Base-by-base conservation (phyloP, 2,113 vertebrate genomes). In the Psittacula cyanocephala region DNA sequence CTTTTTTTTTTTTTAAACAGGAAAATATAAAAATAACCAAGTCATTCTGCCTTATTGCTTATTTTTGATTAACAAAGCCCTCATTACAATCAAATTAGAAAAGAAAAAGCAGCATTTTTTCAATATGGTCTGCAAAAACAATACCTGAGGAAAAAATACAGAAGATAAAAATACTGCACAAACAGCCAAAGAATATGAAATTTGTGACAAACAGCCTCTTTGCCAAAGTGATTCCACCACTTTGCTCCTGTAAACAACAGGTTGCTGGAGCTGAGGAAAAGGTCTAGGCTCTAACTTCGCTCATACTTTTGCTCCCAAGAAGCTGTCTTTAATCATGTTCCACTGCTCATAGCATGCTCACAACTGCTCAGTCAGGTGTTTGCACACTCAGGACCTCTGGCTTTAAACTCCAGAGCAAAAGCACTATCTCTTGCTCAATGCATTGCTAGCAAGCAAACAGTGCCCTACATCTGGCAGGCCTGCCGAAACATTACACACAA, bases 1-100 rank as follows among this genome's bases (percentile, higher is more conserved):
- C 95, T 98, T 98, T 89, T 87, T 89, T 87, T 89, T 70, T 94
- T 94, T 99, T 99, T 98, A 98, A 95, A 99, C 98, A 99, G 99
- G 99, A 99, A 99, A 99, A 98, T 98, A 98, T 98, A 99, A 99
- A 99, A 99, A 99, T 99, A 99, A 99, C 99, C 98, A 98, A 97
- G 97, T 94, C 95, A 97, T 97, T 98, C 96, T 60, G 81, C 86
- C 89, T 97, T 93, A 95, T 78, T 97, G 89, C 95, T 97, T 92
- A 97, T 81, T 98, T 97, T 96, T 97, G 64, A 98, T 97, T 98
- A 98, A 98, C 96, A 98, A 97, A 98, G 97, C 91, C 92, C 96
- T 93, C 91, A 91, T 86, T 96, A 96, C 88, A 98, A 97, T 95
- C 89, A 86, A 96, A 93, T 95, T 93, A 79, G 55, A 91, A 96